Percentiles rank a stretch among this genome's conserved stretches.
Evolutionary conservation across 2,113 vertebrate species (phyloP).

Genomic region (Mirza zaza): DNA sequence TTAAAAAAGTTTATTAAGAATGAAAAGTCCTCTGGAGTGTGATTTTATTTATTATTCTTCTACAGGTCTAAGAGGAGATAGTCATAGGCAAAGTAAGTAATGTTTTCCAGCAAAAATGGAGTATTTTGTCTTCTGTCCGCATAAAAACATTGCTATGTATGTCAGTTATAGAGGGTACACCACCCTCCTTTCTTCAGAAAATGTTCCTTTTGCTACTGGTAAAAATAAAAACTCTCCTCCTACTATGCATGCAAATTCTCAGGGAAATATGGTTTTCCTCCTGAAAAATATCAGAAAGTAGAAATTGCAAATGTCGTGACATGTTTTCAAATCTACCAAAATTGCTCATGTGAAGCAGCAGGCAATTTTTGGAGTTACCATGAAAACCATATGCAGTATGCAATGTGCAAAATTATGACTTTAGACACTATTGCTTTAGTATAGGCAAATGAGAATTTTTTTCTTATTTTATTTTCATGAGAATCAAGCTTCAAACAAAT

Average conservation of each 20-base stretch:
- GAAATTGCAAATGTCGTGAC: constrained; percentile 40
- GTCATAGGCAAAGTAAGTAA: constrained; percentile 22
- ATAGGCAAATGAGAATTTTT: not conserved
- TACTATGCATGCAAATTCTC: constrained; percentile 34
- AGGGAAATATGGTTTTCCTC: constrained; percentile 36
- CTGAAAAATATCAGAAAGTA: constrained; percentile 51
- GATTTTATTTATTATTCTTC: constrained; percentile 41
- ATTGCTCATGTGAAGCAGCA: constrained; percentile 16
- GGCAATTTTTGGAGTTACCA: not conserved
- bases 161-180: constrained; percentile 3
- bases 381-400: not conserved
- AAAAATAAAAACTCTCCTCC: constrained; percentile 49
- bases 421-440: not conserved
- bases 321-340: constrained; percentile 51
- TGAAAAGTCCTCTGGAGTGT: constrained; percentile 45
- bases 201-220: constrained; percentile 37
- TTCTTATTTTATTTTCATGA: constrained; percentile 53
- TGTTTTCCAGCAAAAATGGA: constrained; percentile 1
- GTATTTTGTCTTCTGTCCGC: constrained; percentile 49
- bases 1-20: constrained; percentile 57
- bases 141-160: constrained; percentile 36
- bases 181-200: constrained; percentile 35
- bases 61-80: constrained; percentile 7
- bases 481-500: constrained; percentile 40
- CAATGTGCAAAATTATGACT: not conserved